Evolutionary conservation across 2,113 vertebrate species (phyloP).

Genomic region (Sapayoa aenigma): DNA sequence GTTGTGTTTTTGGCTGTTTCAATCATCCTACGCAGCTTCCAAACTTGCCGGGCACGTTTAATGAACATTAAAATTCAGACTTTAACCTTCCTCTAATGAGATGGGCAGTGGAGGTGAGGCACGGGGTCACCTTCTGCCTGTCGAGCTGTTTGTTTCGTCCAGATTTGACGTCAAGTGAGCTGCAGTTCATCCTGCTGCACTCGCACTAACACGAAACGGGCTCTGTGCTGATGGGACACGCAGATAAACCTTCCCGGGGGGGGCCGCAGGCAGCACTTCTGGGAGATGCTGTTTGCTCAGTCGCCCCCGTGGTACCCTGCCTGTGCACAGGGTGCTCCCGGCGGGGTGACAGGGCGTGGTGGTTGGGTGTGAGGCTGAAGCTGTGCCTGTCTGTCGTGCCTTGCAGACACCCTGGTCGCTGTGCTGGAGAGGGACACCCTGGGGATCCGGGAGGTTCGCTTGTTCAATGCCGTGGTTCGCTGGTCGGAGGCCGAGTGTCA

Average conservation of each 20-base stretch:
- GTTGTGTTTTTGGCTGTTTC: neutral
- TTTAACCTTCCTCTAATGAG: neutral
- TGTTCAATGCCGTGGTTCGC: constrained; percentile 90
- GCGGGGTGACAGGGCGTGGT: rapidly evolving
- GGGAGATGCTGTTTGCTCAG: neutral
- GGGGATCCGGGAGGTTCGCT: constrained; percentile 91
- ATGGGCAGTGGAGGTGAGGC: neutral
- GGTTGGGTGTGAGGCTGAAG: neutral
- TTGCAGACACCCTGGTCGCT: constrained; percentile 89
- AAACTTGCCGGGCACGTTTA: neutral
- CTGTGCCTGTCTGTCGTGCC: neutral
- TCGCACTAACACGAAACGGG: neutral
- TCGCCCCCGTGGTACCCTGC: neutral
- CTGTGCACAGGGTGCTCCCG: rapidly evolving
- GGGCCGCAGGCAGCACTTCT: neutral
- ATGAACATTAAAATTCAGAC: neutral
- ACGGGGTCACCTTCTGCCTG: neutral
- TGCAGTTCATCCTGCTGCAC: neutral
- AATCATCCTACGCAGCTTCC: neutral
- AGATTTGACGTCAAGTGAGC: neutral
- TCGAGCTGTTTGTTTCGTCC: neutral
- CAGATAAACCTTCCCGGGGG: neutral
- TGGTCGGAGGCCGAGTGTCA: constrained; percentile 94
- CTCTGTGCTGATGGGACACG: neutral
- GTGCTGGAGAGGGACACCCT: constrained; percentile 94